phyloP scores from a whole-genome alignment of 2,113 vertebrate genomes.

The Alces alces region DNA sequence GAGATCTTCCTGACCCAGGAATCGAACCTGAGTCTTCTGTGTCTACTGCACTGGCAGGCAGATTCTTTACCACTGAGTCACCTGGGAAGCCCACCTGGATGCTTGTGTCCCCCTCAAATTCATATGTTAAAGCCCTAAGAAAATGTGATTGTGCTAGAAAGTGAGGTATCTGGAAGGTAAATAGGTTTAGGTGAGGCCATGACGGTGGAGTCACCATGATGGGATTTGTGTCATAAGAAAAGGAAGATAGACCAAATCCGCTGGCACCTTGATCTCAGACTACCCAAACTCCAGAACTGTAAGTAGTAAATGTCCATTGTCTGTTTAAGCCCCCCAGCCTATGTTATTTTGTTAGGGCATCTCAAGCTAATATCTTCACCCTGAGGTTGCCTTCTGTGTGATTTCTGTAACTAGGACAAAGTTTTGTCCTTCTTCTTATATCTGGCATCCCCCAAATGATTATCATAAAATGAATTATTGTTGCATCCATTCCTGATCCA shows the following conservation, averaged over 20 bases:
- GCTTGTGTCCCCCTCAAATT: background rate
- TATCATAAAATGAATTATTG: background rate
- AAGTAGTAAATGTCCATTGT: background rate
- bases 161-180: background rate
- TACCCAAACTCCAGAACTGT: background rate
- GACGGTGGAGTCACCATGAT: background rate
- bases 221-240: background rate
- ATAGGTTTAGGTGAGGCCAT: background rate
- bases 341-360: background rate
- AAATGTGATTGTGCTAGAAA: background rate
- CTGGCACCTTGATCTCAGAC: background rate
- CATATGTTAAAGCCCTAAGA: background rate
- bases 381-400: background rate
- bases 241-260: background rate
- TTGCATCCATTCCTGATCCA: background rate
- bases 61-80: background rate
- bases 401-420: background rate
- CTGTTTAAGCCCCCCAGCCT: background rate
- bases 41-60: background rate
- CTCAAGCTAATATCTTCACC: background rate
- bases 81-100: background rate
- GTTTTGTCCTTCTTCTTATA: background rate
- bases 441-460: background rate
- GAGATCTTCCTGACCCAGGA: background rate
- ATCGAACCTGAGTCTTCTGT: background rate